Percentiles rank a stretch among this genome's conserved stretches.
Evolutionary conservation across 2,888 invertebrate species (phyloP).

Genomic region (Crossocerus cetratus): DNA sequence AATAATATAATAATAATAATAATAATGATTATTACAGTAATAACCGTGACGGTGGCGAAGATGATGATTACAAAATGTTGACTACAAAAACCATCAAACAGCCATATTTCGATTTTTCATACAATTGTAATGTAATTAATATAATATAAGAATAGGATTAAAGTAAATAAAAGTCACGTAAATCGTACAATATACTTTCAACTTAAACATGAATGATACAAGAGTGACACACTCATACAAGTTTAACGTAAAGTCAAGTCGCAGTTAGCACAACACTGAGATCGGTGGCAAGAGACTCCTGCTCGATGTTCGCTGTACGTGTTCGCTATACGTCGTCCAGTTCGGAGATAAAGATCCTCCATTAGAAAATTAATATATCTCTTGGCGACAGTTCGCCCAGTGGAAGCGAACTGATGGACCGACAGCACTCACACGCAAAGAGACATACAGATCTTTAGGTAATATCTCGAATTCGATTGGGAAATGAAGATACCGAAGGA

Average conservation of each 20-base stretch:
- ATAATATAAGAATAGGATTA: slow-evolving; percentile 63
- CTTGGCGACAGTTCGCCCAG: slow-evolving; percentile 10
- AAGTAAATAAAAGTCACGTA: slow-evolving; percentile 66
- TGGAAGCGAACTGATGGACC: no score
- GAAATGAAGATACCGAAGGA: slow-evolving; percentile 4
- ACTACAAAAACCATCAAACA: slow-evolving; percentile 67
- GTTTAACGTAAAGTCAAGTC: slow-evolving; percentile 60
- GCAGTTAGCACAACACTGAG: slow-evolving; percentile 71
- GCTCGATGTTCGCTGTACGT: slow-evolving; percentile 56
- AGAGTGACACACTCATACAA: slow-evolving; percentile 61
- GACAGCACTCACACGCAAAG: no score
- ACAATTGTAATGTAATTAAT: slow-evolving; percentile 59
- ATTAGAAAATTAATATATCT: slow-evolving; percentile 7
- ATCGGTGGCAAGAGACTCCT: slow-evolving; percentile 70
- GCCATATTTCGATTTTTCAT: slow-evolving; percentile 48
- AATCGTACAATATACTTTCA: slow-evolving; percentile 65
- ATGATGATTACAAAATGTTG: slow-evolving; percentile 63
- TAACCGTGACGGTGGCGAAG: slow-evolving; percentile 49
- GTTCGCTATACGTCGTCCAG: background rate
- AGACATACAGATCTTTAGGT: no score
- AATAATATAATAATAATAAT: slow-evolving; percentile 47
- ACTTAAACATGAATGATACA: slow-evolving; percentile 65
- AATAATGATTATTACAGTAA: slow-evolving; percentile 50
- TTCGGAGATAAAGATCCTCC: no score
- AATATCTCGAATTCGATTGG: slow-evolving; percentile 18